Evolutionary conservation across 2,113 vertebrate species (phyloP).

Genomic region (Setophaga petechia): DNA sequence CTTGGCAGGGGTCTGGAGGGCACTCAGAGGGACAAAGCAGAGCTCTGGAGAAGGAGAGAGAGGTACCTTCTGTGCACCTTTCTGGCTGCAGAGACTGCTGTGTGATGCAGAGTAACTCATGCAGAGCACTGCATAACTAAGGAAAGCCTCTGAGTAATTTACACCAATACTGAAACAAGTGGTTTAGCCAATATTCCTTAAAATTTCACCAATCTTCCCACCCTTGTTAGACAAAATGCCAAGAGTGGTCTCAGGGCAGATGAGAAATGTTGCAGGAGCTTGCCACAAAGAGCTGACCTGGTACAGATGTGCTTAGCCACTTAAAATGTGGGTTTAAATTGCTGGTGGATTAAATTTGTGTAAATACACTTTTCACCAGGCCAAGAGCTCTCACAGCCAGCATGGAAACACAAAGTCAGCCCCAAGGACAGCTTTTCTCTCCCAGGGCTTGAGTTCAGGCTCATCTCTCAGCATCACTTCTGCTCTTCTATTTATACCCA

Average conservation of each 20-base stretch:
- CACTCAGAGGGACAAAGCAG: not conserved
- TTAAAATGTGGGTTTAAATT: not conserved
- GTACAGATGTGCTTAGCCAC: not conserved
- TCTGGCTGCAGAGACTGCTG: not conserved
- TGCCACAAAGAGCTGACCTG: not conserved
- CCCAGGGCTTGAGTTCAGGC: not conserved
- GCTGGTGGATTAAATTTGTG: not conserved
- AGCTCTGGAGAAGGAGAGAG: not conserved
- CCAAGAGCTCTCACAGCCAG: not conserved
- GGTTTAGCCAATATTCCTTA: not conserved
- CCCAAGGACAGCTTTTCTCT: not conserved
- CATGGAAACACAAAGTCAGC: not conserved
- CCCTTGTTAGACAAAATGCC: not conserved
- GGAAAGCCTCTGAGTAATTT: not conserved
- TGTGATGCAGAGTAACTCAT: not conserved
- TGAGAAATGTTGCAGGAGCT: not conserved
- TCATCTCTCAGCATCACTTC: not conserved
- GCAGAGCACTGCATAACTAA: not conserved
- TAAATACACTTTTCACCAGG: not conserved
- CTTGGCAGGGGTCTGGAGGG: not conserved
- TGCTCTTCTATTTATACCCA: not conserved
- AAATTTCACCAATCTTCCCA: not conserved
- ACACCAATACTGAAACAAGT: not conserved
- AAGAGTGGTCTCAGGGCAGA: not conserved
- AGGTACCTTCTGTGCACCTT: not conserved